Conservation (phyloP, 2,113 vertebrate species). For the Sapajus apella region DNA sequence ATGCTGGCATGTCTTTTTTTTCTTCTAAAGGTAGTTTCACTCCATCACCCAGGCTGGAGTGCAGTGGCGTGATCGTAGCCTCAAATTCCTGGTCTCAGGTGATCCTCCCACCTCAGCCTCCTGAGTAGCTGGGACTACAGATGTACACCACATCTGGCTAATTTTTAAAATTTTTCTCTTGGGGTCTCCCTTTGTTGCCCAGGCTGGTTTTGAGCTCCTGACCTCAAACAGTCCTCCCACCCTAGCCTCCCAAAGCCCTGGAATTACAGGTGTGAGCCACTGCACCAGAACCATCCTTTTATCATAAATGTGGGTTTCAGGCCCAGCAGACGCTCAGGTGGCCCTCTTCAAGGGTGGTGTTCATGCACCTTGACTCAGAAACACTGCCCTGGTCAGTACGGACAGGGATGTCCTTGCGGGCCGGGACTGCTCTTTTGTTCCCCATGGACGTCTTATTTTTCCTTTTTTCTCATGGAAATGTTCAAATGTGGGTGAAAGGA, state of each 20-base stretch:
- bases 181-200: not conserved
- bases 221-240: not conserved
- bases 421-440: not conserved
- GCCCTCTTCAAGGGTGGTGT: accelerated
- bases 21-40: not conserved
- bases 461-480: not conserved
- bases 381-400: not conserved
- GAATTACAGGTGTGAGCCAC: not conserved
- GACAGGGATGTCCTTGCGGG: not conserved
- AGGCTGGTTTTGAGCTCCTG: not conserved
- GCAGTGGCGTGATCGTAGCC: not conserved
- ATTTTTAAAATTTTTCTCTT: not conserved
- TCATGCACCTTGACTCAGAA: not conserved
- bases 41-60: not conserved
- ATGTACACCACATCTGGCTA: not conserved
- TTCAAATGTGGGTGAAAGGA: not conserved
- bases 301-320: not conserved
- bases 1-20: not conserved
- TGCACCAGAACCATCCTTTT: not conserved
- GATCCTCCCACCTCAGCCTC: not conserved
- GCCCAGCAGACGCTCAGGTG: accelerated
- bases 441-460: not conserved
- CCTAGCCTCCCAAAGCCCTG: not conserved
- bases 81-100: not conserved
- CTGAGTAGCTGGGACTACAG: not conserved